Conservation (phyloP, 2,797 vertebrate genomes). For the Diglossa cyanea region DNA sequence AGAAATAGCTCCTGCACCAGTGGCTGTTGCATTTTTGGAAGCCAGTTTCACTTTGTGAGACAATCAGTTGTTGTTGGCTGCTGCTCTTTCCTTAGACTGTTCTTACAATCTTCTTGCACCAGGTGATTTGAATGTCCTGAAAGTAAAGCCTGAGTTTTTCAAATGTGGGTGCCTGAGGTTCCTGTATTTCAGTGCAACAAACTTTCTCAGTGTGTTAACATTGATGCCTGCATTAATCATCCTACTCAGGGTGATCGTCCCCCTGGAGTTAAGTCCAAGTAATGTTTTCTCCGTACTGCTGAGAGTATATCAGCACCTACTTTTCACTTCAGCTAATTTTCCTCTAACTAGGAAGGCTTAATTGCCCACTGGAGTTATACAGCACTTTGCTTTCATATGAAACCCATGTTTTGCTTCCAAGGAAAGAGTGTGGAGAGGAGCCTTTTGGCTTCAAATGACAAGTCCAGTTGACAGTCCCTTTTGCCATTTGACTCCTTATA, state of each 20-base stretch:
- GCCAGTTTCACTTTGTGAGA: rapidly evolving
- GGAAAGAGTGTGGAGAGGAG: background rate
- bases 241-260: background rate
- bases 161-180: rapidly evolving
- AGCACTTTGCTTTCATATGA: background rate
- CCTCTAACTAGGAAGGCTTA: background rate
- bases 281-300: background rate
- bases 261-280: background rate
- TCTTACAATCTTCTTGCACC: background rate
- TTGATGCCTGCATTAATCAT: background rate
- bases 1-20: background rate
- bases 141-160: background rate
- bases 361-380: background rate
- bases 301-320: background rate
- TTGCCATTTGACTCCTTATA: background rate
- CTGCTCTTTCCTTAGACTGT: background rate
- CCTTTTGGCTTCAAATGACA: background rate
- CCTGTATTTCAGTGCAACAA: background rate
- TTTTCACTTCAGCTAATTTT: background rate
- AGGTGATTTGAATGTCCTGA: rapidly evolving
- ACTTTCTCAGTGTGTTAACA: background rate
- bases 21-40: background rate
- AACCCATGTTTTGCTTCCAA: background rate
- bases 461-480: background rate
- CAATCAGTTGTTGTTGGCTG: background rate